phyloP scores from a whole-genome alignment of 2,113 vertebrate genomes.

The Vulpes ferrilata region DNA sequence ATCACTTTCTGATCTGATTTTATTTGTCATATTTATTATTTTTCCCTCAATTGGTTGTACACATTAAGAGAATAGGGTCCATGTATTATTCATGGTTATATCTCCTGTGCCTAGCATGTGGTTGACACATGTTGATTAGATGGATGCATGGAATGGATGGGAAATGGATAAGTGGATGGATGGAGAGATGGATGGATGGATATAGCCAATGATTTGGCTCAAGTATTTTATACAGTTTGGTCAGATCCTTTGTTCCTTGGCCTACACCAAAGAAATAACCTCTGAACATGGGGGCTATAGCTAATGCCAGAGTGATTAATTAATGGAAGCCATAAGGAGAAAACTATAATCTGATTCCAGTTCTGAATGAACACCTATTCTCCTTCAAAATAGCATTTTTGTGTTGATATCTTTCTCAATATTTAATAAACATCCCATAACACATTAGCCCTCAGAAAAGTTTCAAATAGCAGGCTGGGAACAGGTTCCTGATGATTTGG shows the following conservation, averaged over 20 bases:
- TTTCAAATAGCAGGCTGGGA: not conserved
- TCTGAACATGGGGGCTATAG: not conserved
- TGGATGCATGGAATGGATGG: not conserved
- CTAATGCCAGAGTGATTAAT: not conserved
- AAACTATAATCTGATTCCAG: slow-evolving; percentile 31
- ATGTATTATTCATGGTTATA: not conserved
- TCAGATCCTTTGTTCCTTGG: not conserved
- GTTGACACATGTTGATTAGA: not conserved
- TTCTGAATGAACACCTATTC: slow-evolving; percentile 18
- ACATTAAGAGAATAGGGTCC: not conserved
- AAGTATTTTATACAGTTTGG: slow-evolving; percentile 8
- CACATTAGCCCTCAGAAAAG: slow-evolving; percentile 44
- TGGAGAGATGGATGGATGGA: not conserved
- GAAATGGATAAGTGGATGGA: not conserved
- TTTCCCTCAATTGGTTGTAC: not conserved
- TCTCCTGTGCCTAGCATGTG: not conserved
- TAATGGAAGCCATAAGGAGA: slow-evolving; percentile 6
- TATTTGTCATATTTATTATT: not conserved
- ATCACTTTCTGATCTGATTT: not conserved
- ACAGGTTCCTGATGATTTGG: not conserved
- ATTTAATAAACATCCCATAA: slow-evolving; percentile 11
- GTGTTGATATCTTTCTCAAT: slow-evolving; percentile 26
- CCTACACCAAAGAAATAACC: not conserved
- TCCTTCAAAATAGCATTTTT: slow-evolving; percentile 33
- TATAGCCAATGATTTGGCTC: slow-evolving; percentile 19